phyloP scores from a whole-genome alignment of 2,797 vertebrate genomes.

The Paratrypauchen microcephalus region DNA sequence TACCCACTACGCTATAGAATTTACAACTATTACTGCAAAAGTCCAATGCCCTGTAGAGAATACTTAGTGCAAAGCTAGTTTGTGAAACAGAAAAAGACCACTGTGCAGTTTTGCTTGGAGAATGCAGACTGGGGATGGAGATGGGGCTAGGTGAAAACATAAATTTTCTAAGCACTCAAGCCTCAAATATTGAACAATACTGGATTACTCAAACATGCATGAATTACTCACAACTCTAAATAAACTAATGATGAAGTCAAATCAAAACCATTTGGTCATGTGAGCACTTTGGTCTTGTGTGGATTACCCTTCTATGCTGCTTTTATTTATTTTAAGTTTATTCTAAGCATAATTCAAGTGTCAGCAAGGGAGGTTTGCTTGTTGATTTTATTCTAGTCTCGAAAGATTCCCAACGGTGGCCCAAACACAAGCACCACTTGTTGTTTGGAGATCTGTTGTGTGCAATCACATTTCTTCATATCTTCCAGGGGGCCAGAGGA shows the following conservation, averaged over 20 bases:
- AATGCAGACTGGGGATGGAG: neutral
- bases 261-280: neutral
- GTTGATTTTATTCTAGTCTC: too few species aligned
- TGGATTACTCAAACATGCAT: too few species aligned
- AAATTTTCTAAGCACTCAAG: too few species aligned
- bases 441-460: neutral
- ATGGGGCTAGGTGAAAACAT: too few species aligned
- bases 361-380: too few species aligned
- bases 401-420: too few species aligned
- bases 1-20: neutral
- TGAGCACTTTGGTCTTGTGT: neutral
- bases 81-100: neutral
- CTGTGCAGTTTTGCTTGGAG: neutral
- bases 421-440: too few species aligned
- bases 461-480: slow-evolving; percentile 1
- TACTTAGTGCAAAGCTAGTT: slow-evolving; percentile 15
- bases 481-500: neutral
- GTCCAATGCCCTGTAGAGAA: slow-evolving; percentile 14
- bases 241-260: too few species aligned
- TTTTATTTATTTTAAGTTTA: neutral
- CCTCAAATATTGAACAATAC: too few species aligned
- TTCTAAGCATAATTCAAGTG: too few species aligned
- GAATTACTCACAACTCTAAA: too few species aligned
- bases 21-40: slow-evolving; percentile 12
- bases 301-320: neutral